These are phyloP conservation scores for Aleiodes testaceus DNA, from an alignment of 2,888 invertebrate genomes.

Conservation along the genomic window DNA sequence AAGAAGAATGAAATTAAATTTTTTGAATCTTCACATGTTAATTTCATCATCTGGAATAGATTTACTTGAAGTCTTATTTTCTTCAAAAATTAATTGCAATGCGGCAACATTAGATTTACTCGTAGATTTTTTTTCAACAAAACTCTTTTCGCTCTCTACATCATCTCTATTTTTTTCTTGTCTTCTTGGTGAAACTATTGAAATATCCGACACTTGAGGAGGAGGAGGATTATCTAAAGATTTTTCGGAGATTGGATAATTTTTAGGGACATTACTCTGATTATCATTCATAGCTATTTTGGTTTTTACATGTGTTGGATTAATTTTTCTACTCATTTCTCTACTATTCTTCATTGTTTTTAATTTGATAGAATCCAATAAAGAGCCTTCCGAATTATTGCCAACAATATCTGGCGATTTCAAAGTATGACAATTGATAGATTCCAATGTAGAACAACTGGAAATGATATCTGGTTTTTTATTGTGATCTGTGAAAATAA, in stretches of 20 bases:
- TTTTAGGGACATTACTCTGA: constrained; percentile 49
- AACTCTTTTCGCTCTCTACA: constrained; percentile 44
- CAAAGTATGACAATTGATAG: constrained; percentile 70
- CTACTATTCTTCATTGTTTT: constrained; percentile 64
- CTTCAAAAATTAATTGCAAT: constrained; percentile 86
- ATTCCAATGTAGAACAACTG: constrained; percentile 76
- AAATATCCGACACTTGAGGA: background rate
- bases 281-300: constrained; percentile 61
- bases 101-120: constrained; percentile 83
- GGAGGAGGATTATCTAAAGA: constrained; percentile 32
- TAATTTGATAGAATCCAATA: constrained; percentile 69
- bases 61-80: constrained; percentile 64
- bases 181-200: constrained; percentile 34
- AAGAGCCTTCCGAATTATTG: constrained; percentile 49
- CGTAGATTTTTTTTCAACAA: constrained; percentile 70
- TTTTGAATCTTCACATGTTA: constrained; percentile 51
- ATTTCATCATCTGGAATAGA: constrained; percentile 48
- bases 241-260: constrained; percentile 33
- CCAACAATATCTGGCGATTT: constrained; percentile 73
- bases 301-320: constrained; percentile 69
- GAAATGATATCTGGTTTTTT: constrained; percentile 85
- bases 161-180: constrained; percentile 32
- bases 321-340: constrained; percentile 63
- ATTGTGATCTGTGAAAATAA: constrained; percentile 60
- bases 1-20: constrained; percentile 2